A percentile compares a stretch with the other conserved stretches of the same genome.
These are phyloP conservation scores for Cryptoprocta ferox DNA, from an alignment of 2,797 vertebrate genomes.

Conservation along the genomic window DNA sequence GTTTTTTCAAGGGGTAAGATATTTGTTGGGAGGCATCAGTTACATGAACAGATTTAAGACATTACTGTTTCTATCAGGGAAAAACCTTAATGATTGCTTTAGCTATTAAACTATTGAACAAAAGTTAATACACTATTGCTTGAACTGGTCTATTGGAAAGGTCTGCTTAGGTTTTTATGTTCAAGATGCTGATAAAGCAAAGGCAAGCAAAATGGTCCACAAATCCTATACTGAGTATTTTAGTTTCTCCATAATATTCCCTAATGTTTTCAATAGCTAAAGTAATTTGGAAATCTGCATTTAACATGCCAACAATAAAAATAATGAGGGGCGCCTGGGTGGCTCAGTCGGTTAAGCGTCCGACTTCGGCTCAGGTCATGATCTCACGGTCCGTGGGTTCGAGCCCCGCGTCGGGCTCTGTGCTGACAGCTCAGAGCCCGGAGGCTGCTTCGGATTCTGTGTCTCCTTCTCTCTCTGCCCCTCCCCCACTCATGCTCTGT, in stretches of 20 bases:
- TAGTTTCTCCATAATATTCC: background rate
- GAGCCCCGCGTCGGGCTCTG: too few species aligned
- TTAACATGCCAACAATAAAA: background rate
- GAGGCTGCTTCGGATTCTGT: too few species aligned
- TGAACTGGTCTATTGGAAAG: background rate
- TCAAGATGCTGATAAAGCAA: background rate
- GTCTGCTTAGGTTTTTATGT: background rate
- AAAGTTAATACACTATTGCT: background rate
- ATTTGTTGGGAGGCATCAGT: background rate
- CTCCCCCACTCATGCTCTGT: too few species aligned
- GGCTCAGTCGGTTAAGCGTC: too few species aligned
- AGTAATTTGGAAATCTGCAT: background rate
- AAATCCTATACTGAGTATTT: background rate
- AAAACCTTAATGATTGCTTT: background rate
- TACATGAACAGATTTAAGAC: background rate
- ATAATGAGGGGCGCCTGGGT: too few species aligned
- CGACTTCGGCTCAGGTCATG: too few species aligned
- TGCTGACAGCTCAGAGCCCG: too few species aligned
- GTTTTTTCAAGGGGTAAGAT: background rate
- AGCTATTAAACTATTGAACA: background rate
- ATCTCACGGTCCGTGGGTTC: too few species aligned
- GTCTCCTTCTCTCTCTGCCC: too few species aligned
- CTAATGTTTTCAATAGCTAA: conserved; percentile 16
- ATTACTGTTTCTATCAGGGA: background rate
- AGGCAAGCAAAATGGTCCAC: background rate